Percentiles rank a stretch among this genome's conserved stretches.
Conservation (phyloP, 2,888 invertebrate genomes). For the Tiliacea aurago region DNA sequence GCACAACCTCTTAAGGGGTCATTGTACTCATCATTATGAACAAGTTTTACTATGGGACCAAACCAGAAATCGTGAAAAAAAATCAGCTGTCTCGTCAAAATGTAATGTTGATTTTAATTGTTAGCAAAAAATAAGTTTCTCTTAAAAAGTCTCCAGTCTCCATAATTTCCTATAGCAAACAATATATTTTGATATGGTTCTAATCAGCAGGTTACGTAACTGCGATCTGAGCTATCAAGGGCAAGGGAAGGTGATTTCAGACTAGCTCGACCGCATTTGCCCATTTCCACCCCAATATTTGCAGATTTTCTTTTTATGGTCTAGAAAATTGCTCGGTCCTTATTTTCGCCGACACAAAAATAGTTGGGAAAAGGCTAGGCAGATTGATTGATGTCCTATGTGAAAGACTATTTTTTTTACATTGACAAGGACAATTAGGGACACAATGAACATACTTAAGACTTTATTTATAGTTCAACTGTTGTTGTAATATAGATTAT, state of each 20-base stretch:
- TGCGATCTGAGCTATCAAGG: constrained; percentile 2
- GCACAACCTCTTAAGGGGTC: no score
- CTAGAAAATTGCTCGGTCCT: constrained; percentile 23
- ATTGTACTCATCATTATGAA: no score
- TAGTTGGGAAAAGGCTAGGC: no score
- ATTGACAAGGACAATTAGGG: background rate
- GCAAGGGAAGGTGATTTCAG: constrained; percentile 18
- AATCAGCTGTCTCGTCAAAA: no score
- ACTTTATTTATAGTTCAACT: background rate
- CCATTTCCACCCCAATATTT: constrained; percentile 16
- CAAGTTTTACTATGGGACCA: no score
- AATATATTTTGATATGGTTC: constrained; percentile 2
- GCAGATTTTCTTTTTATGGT: background rate
- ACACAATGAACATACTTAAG: background rate
- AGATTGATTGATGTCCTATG: no score
- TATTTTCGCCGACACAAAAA: no score
- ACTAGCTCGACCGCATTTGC: background rate
- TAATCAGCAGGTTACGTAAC: constrained; percentile 21
- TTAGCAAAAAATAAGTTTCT: background rate
- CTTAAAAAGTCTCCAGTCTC: background rate
- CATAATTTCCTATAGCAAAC: background rate
- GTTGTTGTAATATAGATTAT: background rate
- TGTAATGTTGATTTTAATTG: no score
- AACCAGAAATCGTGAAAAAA: no score
- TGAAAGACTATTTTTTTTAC: background rate